Evolutionary conservation across 2,113 vertebrate species (phyloP), one percentile per base, ranked within the genome.

Genomic region (Coregonus clupeaformis): DNA sequence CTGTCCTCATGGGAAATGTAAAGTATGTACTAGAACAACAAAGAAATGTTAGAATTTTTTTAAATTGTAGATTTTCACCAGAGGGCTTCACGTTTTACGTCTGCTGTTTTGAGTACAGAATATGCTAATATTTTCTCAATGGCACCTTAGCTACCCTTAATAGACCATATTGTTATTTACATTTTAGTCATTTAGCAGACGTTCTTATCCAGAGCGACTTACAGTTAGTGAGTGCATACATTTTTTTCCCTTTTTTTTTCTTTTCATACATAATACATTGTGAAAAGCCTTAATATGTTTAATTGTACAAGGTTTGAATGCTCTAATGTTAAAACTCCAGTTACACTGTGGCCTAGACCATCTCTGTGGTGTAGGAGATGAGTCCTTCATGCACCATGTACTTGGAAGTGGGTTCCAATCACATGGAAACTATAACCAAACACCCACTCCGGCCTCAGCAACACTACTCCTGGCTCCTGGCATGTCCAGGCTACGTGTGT

Each of bases 371-470:
- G 14, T 18, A 4, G 14, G n/a, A 60, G 59, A 66, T 20, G 6
- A 42, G 68, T 13, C 60, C 49, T 20, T 62, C 22, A 22, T 69
- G 25, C 70, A 14, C 13, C 5, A 42, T 72, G 65, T 74, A 27
- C 66, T 29, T 63, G 72, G 65, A 85, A 78, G 71, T 73, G 68
- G 60, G 12, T 62, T 78, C 16, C 30, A 65, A n/a, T 2, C 22
- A 16, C 52, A 70, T 45, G 11, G 57, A 57, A 69, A 65, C 74
- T 65, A 52, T 52, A 52, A 52, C 27, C 29, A 24, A 71, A 22
- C 24, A 29, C 25, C 42, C 57, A 71, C 69, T 29, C 68, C 11
- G 60, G 9, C 5, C 20, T n/a, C 69, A 24, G 6, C 24, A 29
- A 60, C 57, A 60, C 7, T 4, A 18, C 16, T 12, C 7, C 36